Percentiles rank a stretch among this genome's conserved stretches.
These are phyloP conservation scores for sheep (Ovis aries) DNA, from an alignment of 2,113 vertebrate species.

Conservation along the genomic window ARS-UI_Ramb_v3.0 NC_056059.1:88905501-88906000, in stretches of 20 bases:
- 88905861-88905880: not conserved
- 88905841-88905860: not conserved
- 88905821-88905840: not conserved
- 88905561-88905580: not conserved
- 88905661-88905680: not conserved
- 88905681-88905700: not conserved
- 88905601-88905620: not conserved
- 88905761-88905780: not conserved
- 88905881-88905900: not conserved
- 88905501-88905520: not conserved
- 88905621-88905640: accelerated
- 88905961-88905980: not conserved
- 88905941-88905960: not conserved
- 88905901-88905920: not conserved
- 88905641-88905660: not conserved
- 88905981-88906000: not conserved
- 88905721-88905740: not conserved
- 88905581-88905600: not conserved
- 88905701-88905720: not conserved
- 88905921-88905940: not conserved
- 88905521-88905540: not conserved
- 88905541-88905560: not conserved
- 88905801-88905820: not conserved
- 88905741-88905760: not conserved
- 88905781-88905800: not conserved